These are phyloP conservation scores for Heliothis subflexa DNA, from an alignment of 1,140 invertebrate genomes.

Conservation along the genomic window DNA sequence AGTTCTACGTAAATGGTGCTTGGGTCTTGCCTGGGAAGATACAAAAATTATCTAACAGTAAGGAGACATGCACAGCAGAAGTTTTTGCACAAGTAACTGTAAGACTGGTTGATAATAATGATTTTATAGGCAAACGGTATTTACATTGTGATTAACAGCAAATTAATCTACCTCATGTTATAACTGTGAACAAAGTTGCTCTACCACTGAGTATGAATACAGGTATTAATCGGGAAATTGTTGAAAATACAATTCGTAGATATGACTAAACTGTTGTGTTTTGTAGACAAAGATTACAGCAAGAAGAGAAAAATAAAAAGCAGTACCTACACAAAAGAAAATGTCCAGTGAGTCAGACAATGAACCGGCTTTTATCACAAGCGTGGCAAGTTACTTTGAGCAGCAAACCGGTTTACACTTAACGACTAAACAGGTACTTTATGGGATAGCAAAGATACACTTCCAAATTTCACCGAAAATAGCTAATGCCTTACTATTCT, in stretches of 20 bases:
- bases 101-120: constrained; percentile 49
- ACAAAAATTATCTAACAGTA: constrained; percentile 21
- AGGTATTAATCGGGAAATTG: background rate
- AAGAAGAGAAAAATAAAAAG: background rate
- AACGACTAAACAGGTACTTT: constrained; percentile 37
- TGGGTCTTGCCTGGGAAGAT: constrained; percentile 21
- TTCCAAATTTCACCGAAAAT: constrained; percentile 33
- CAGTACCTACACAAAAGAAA: background rate
- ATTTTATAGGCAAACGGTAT: constrained; percentile 10
- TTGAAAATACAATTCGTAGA: background rate
- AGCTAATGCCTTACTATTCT: constrained; percentile 47
- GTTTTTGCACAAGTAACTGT: constrained; percentile 55
- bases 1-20: constrained; percentile 3
- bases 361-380: constrained; percentile 33
- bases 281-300: too few species aligned
- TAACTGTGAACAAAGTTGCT: constrained; percentile 4
- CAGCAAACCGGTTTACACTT: constrained; percentile 30
- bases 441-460: constrained; percentile 1
- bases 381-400: constrained; percentile 28
- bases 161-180: background rate
- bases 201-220: background rate
- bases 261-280: background rate
- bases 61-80: constrained; percentile 50
- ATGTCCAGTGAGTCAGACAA: constrained; percentile 25
- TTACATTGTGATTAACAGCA: constrained; percentile 21